Evolutionary conservation across 2,888 invertebrate genomes (phyloP).

Genomic region (Cephus pygmeus): DNA sequence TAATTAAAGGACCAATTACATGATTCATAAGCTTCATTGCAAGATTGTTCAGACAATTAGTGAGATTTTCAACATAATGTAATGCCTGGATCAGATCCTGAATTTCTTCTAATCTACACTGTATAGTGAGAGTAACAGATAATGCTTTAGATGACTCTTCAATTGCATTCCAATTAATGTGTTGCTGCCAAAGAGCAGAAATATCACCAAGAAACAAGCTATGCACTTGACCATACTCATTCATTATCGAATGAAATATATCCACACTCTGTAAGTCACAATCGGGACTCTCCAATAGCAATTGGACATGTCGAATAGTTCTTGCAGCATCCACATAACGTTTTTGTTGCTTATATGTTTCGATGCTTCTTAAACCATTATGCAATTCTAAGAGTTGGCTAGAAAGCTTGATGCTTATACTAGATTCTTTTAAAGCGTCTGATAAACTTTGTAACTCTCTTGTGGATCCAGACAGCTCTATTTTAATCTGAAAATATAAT

Average conservation of each 20-base stretch:
- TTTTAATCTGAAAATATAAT: slow-evolving; percentile 66
- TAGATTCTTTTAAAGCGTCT: slow-evolving; percentile 69
- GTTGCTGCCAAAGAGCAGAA: slow-evolving; percentile 67
- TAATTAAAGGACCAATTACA: slow-evolving; percentile 72
- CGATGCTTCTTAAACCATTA: slow-evolving; percentile 58
- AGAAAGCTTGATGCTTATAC: slow-evolving; percentile 69
- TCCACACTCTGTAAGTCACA: slow-evolving; percentile 69
- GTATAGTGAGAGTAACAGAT: slow-evolving; percentile 34
- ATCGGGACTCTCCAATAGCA: slow-evolving; percentile 65
- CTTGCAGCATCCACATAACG: slow-evolving; percentile 67
- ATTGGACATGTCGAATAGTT: slow-evolving; percentile 67
- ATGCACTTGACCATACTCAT: slow-evolving; percentile 66
- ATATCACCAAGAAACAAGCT: slow-evolving; percentile 68
- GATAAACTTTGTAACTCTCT: slow-evolving; percentile 72
- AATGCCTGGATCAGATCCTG: slow-evolving; percentile 64
- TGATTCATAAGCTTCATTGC: slow-evolving; percentile 71
- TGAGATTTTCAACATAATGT: slow-evolving; percentile 63
- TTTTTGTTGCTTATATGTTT: slow-evolving; percentile 51
- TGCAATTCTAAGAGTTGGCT: slow-evolving; percentile 63
- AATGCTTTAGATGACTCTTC: slow-evolving; percentile 24
- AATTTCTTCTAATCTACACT: slow-evolving; percentile 46
- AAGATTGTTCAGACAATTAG: slow-evolving; percentile 70
- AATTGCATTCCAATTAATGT: slow-evolving; percentile 64
- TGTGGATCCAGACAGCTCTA: slow-evolving; percentile 72
- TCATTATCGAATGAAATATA: slow-evolving; percentile 67